These are phyloP conservation scores for Apogon hyalosoma DNA, from an alignment of 2,797 vertebrate genomes.

Conservation along the genomic window DNA sequence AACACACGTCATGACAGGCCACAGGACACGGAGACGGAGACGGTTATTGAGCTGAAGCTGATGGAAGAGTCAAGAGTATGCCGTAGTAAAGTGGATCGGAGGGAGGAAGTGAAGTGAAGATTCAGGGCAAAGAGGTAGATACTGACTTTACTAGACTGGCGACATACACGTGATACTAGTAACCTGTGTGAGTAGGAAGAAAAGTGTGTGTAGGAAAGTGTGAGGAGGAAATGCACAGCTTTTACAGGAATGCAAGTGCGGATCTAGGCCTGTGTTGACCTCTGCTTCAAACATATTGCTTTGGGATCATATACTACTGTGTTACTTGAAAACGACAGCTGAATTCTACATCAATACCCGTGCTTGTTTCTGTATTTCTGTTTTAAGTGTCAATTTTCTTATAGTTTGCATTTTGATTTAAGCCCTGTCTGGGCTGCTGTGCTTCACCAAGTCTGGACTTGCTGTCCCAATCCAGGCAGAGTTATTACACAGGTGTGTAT, in stretches of 20 bases:
- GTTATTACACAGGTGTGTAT: conserved; percentile 59
- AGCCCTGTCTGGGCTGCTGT: conserved; percentile 59
- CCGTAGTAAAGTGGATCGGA: conserved; percentile 25
- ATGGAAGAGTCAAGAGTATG: conserved; percentile 31
- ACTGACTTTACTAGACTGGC: neutral
- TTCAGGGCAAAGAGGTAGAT: conserved; percentile 45
- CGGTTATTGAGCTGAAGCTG: conserved; percentile 8
- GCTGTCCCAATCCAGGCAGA: conserved; percentile 59
- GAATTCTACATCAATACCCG: no score
- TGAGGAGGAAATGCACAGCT: conserved; percentile 26
- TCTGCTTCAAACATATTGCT: neutral
- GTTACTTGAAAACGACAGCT: no score
- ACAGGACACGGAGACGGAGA: conserved; percentile 14
- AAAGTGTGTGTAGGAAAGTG: neutral
- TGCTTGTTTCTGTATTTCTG: neutral
- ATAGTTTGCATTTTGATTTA: conserved; percentile 44
- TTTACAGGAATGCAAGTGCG: conserved; percentile 53
- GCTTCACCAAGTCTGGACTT: conserved; percentile 75
- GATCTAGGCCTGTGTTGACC: conserved; percentile 40
- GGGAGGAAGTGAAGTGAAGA: conserved; percentile 10
- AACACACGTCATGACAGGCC: conserved; percentile 58
- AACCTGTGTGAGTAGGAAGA: conserved; percentile 9
- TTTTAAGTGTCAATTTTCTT: neutral
- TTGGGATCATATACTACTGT: no score
- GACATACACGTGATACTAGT: neutral